These are phyloP conservation scores for Eulemur rufifrons DNA, from an alignment of 2,113 vertebrate genomes.

Conservation along the genomic window DNA sequence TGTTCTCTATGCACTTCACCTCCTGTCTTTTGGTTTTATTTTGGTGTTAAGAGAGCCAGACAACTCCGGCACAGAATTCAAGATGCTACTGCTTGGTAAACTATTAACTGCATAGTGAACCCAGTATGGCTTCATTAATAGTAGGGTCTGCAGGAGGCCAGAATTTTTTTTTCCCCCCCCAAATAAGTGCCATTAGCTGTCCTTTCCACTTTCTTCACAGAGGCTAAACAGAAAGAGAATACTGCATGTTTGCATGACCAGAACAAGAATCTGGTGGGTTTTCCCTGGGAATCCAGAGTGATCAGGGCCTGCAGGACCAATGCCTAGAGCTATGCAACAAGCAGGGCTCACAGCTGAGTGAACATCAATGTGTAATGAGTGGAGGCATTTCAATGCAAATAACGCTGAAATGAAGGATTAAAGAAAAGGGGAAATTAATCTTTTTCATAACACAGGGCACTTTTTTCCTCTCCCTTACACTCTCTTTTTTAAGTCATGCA, in stretches of 20 bases:
- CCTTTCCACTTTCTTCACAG: conserved; percentile 22
- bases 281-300: conserved; percentile 45
- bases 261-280: not conserved
- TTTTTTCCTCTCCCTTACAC: conserved; percentile 9
- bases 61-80: conserved; percentile 10
- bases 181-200: conserved; percentile 26
- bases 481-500: conserved; percentile 63
- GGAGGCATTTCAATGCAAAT: not conserved
- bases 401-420: conserved; percentile 60
- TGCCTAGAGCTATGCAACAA: not conserved
- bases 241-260: not conserved
- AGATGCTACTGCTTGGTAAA: not conserved
- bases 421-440: conserved; percentile 74
- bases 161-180: not conserved
- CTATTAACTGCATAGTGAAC: conserved; percentile 14
- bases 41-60: conserved; percentile 19
- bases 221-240: not conserved
- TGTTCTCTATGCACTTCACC: not conserved
- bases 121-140: conserved; percentile 28
- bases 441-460: conserved; percentile 62
- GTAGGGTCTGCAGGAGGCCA: not conserved
- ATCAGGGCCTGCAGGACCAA: not conserved
- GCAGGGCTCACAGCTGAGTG: conserved; percentile 60
- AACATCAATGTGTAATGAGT: conserved; percentile 44
- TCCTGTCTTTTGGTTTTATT: conserved; percentile 54